These are phyloP conservation scores for Alentia gelatinosa DNA, from an alignment of 2,888 invertebrate species.

Conservation along the genomic window DNA sequence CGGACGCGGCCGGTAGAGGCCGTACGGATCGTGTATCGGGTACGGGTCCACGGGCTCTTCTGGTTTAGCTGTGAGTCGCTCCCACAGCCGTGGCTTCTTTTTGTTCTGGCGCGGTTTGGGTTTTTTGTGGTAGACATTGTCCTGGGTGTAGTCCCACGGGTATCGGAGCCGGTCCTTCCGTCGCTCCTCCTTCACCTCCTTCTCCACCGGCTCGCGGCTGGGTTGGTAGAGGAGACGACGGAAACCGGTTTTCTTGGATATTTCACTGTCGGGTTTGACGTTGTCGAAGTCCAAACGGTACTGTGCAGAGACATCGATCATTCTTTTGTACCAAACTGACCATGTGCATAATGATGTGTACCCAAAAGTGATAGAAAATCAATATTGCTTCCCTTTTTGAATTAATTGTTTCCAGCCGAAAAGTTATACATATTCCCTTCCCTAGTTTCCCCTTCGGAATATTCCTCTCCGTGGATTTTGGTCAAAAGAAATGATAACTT, in stretches of 20 bases:
- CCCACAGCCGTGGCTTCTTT: background rate
- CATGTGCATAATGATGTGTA: no score
- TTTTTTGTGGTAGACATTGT: constrained; percentile 30
- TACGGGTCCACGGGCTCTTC: background rate
- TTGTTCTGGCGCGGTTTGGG: background rate
- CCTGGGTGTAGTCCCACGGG: constrained; percentile 55
- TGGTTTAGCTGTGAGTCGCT: background rate
- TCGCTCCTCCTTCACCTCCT: constrained; percentile 25
- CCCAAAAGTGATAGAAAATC: no score
- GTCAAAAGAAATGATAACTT: no score
- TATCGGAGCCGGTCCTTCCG: constrained; percentile 36
- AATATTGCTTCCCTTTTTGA: no score
- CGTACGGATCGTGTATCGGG: constrained; percentile 45
- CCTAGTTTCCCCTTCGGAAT: no score
- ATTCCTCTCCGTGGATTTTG: no score
- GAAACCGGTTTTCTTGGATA: constrained; percentile 50
- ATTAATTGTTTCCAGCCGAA: no score
- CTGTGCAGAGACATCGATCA: constrained; percentile 28
- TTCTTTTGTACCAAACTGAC: background rate
- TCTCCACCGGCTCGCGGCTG: background rate
- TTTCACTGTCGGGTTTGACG: constrained; percentile 42
- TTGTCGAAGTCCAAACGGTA: constrained; percentile 49
- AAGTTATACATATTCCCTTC: no score
- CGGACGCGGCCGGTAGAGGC: constrained; percentile 35
- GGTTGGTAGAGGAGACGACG: constrained; percentile 1